Percentiles rank a stretch among this genome's conserved stretches.
phyloP scores from a whole-genome alignment of 2,113 vertebrate genomes.

The Lophius piscatorius region DNA sequence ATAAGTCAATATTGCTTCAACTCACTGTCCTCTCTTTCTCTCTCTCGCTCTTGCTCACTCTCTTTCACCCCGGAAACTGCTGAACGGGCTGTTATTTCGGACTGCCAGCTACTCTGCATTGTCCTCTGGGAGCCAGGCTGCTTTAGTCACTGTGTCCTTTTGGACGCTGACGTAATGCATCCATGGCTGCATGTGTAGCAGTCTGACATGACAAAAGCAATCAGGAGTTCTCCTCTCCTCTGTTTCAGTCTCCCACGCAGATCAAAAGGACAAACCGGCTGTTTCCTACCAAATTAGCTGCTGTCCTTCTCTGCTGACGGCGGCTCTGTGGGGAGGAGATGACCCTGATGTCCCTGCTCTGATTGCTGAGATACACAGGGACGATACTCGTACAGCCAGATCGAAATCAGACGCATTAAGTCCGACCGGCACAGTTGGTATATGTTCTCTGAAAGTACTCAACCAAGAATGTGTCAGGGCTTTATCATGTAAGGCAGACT shows the following conservation, averaged over 20 bases:
- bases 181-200: slow-evolving; percentile 30
- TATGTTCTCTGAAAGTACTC: no score
- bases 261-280: no score
- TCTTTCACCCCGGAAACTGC: slow-evolving; percentile 44
- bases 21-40: slow-evolving; percentile 16
- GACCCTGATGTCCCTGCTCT: slow-evolving; percentile 11
- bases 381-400: slow-evolving; percentile 8
- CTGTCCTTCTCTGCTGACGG: background rate
- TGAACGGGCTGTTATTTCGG: slow-evolving; percentile 36
- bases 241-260: no score
- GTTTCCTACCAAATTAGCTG: slow-evolving; percentile 15
- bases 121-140: slow-evolving; percentile 41
- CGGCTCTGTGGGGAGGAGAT: slow-evolving; percentile 21
- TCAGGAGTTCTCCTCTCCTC: no score
- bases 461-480: no score
- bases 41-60: no score
- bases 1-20: slow-evolving; percentile 35
- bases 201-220: slow-evolving; percentile 29
- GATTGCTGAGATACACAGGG: background rate
- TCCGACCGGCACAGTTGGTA: background rate
- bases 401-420: slow-evolving; percentile 11
- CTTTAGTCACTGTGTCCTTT: slow-evolving; percentile 46
- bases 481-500: no score
- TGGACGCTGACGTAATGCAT: slow-evolving; percentile 23
- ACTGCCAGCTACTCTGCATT: slow-evolving; percentile 35